Evolutionary conservation across 2,113 vertebrate genomes (phyloP).

Genomic region (Mormyrus lacerda): DNA sequence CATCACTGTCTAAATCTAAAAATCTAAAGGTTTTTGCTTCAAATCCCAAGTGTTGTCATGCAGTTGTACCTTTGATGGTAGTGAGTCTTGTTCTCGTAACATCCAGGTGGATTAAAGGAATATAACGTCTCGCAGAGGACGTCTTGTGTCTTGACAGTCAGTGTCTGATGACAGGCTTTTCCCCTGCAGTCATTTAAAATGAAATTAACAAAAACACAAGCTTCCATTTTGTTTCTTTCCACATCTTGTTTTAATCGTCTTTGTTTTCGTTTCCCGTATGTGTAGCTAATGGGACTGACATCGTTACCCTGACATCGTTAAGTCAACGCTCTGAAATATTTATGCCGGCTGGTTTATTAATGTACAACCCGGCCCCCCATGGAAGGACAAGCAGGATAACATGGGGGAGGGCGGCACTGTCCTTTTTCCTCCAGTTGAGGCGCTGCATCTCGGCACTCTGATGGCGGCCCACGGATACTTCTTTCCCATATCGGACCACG

Average conservation of each 20-base stretch:
- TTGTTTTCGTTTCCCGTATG: not conserved
- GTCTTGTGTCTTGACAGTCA: not conserved
- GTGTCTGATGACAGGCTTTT: no score
- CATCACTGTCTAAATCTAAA: not conserved
- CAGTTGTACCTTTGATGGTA: not conserved
- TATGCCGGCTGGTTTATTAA: slow-evolving; percentile 18
- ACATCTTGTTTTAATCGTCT: not conserved
- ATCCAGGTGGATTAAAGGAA: not conserved
- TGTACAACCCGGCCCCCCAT: not conserved
- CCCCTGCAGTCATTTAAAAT: not conserved
- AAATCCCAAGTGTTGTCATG: not conserved
- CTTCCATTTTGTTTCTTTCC: not conserved
- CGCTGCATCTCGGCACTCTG: slow-evolving; percentile 72
- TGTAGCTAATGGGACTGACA: not conserved
- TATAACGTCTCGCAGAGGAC: not conserved
- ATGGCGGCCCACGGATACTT: slow-evolving; percentile 82
- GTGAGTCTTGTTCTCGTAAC: not conserved
- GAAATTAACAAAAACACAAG: not conserved
- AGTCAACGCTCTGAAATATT: slow-evolving; percentile 16
- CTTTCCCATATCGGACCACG: slow-evolving; percentile 79
- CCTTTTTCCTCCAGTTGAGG: slow-evolving; percentile 58
- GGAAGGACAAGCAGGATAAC: not conserved
- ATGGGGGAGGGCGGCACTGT: not conserved
- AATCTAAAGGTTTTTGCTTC: not conserved
- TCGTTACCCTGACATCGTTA: slow-evolving; percentile 4